Evolutionary conservation across 92 coral and sea anemone genomes (phyloP), one percentile per base, ranked within the genome.

Genomic region (Desmophyllum pertusum): DNA sequence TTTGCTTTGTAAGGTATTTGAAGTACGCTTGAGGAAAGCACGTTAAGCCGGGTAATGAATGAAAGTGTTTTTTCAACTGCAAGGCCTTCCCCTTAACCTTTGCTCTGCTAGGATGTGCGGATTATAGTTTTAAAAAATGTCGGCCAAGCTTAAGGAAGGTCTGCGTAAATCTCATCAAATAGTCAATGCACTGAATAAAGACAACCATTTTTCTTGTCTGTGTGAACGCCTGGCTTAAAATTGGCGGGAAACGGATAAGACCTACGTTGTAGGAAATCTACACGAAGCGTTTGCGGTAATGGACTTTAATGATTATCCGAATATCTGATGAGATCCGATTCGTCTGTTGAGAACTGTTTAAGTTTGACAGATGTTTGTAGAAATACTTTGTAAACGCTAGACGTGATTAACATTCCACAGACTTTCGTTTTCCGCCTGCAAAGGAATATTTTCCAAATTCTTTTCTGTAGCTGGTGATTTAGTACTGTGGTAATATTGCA

Each of bases 61-160:
- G 57, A 80, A 31, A 55, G 46, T 53, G 77, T 55, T 39, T 82
- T n/a, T 82, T 71, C 77, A 82, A 42, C 71, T 23, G 36, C 43
- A 67, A 42, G 23, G 71, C 8, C 39, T 31, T 72, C 70, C 51
- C 42, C 79, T 82, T 82, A 82, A 82, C 86, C 86, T 82, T 82
- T 82, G 79, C 79, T 53, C 86, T 53, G 42, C 25, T 57, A 40
- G 61, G 67, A 37, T 76, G 61, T 35, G 64, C 27, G 86, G 86
- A 82, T 82, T 82, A 53, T 35, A 25, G 77, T 15, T 50, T 39
- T 37, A n/a, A 82, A 81, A 81, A 82, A 82, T 82, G 63, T 50
- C 84, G 84, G 65, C 15, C 48, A 61, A 62, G 38, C 21, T 62
- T 23, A 43, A 41, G 57, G 59, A 53, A 25, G 73, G 23, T 30